Evolutionary conservation across 2,888 invertebrate species (phyloP), one percentile per base, ranked within the genome.

Genomic region (Ormyrus nitidulus): DNA sequence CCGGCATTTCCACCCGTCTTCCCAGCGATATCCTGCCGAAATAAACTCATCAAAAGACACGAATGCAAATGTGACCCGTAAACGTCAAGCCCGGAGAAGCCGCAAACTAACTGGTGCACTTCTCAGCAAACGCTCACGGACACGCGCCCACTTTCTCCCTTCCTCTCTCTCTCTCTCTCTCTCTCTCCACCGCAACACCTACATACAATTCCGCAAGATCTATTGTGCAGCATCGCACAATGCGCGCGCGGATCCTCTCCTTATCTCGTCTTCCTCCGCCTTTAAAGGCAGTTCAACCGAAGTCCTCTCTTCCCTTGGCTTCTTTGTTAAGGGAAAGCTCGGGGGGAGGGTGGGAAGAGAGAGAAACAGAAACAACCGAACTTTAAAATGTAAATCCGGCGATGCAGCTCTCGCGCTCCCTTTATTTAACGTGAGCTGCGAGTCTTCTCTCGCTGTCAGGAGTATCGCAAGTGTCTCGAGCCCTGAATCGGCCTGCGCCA

Each of bases 371-470:
- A 34, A 34, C 34, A 34, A 34, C n/a, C 10, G 46, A 69, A 69
- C 76, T 70, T 77, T 56, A 64, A 70, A 70, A 64, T 64, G 70
- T 62, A 77, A 70, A 77, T 70, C 44, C 56, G 10, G 34, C 56
- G 10, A 46, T 10, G 59, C 19, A 5, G 1, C 3, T 7, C 58
- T 11, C n/a, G 13, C 64, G 70, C 54, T 77, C 64, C 69, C 62
- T 77, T 70, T 77, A 77, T 70, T 77, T 62, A 70, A 34, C 48
- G 56, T 64, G 34, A 70, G 58, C 58, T n/a, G 62, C 69, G 34
- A 4, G 34, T 34, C 34, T 34, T 4, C 34, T 34, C 34, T 13
- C 46, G 3, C 51, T 59, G 19, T 48, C 76, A 6, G 9, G 58
- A 11, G 58, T 58, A 19, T 7, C 44, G 9, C 13, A 9, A 46